Evolutionary conservation across 1,140 invertebrate species (phyloP).

Genomic region (Papilio helenus): DNA sequence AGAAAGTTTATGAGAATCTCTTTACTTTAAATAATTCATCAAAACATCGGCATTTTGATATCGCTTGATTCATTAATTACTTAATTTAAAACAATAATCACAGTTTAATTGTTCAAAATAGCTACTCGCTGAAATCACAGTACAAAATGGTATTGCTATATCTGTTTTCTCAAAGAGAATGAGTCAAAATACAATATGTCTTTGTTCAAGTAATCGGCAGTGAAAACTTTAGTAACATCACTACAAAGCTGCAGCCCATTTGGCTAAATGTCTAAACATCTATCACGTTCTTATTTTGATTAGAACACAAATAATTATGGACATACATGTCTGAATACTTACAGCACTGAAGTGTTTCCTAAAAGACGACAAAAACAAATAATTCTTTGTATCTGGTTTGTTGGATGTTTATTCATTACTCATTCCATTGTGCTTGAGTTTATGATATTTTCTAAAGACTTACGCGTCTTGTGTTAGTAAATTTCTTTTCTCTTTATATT

Average conservation of each 20-base stretch:
- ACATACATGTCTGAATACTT: not conserved
- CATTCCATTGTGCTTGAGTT: not conserved
- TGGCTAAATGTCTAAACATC: not conserved
- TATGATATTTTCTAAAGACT: slow-evolving; percentile 19
- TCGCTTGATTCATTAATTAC: not conserved
- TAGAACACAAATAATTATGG: not conserved
- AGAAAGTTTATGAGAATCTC: not conserved
- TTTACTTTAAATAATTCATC: not conserved
- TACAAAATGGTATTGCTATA: not conserved
- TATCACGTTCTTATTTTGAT: not conserved
- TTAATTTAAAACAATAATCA: not conserved
- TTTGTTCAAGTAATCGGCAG: not conserved
- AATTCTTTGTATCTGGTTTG: not conserved
- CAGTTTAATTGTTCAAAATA: too few species aligned
- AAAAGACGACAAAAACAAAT: not conserved
- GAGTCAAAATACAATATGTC: not conserved
- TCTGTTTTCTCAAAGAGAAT: not conserved
- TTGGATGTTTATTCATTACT: slow-evolving; percentile 16
- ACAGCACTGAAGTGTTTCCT: not conserved
- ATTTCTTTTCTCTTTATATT: slow-evolving; percentile 23
- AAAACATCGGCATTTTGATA: not conserved
- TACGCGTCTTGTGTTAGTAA: slow-evolving; percentile 15
- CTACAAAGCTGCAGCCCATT: not conserved
- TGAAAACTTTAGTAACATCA: not conserved
- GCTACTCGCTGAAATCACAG: not conserved